phyloP scores from a whole-genome alignment of 64 coral and sea anemone genomes.

The Montipora sp. region DNA sequence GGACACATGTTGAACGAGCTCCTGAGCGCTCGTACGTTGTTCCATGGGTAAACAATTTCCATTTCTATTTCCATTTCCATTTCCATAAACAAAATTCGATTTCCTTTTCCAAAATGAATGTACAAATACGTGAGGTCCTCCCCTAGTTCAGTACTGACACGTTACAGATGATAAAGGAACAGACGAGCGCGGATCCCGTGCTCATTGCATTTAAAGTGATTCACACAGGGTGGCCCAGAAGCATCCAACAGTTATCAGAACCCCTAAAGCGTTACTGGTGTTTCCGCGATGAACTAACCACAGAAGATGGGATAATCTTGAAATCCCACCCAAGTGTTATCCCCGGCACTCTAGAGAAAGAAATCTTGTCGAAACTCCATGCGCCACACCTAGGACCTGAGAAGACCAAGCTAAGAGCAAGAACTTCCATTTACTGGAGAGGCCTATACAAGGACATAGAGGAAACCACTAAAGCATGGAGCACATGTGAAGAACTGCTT shows the following conservation, averaged over 20 bases:
- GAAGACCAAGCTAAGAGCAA: too few relatives aligned
- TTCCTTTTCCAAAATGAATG: constrained; percentile 17
- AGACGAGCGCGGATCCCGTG: constrained; percentile 13
- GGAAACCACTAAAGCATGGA: too few relatives aligned
- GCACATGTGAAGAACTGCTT: too few relatives aligned
- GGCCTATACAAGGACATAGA: too few relatives aligned
- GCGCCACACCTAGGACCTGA: too few relatives aligned
- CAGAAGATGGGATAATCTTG: constrained; percentile 49
- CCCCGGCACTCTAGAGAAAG: constrained; percentile 24
- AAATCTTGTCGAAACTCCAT: constrained; percentile 15
- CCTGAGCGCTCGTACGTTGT: too few relatives aligned
- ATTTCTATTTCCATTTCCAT: too few relatives aligned
- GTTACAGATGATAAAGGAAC: constrained; percentile 16
- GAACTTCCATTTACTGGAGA: too few relatives aligned
- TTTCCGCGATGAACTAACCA: neutral
- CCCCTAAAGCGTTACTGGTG: neutral
- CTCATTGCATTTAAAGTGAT: constrained; percentile 48
- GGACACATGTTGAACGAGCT: too few relatives aligned
- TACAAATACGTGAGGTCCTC: constrained; percentile 25
- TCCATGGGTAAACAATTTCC: too few relatives aligned
- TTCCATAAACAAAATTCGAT: too few relatives aligned
- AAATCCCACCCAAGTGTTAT: constrained; percentile 40
- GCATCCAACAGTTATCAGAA: constrained; percentile 31
- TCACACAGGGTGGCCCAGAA: constrained; percentile 44
- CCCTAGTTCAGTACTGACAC: constrained; percentile 29